Evolutionary conservation across 2,797 vertebrate genomes (phyloP).

Genomic region (Melopsittacus undulatus): DNA sequence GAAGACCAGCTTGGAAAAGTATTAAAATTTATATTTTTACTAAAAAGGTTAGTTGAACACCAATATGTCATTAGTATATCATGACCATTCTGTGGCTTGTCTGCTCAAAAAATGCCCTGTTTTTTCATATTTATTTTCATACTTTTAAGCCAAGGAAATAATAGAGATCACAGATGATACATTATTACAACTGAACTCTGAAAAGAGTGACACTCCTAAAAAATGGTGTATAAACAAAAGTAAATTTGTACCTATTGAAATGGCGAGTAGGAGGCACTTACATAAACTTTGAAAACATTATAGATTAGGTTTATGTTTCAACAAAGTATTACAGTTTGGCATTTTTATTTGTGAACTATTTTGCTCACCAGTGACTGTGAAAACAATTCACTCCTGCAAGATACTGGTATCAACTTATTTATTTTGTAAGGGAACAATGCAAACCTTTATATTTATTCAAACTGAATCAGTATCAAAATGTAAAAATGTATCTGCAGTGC

Average conservation of each 20-base stretch:
- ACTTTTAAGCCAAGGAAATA: neutral
- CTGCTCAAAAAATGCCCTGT: neutral
- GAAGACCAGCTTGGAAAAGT: neutral
- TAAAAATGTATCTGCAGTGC: neutral
- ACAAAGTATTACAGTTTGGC: neutral
- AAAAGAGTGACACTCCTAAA: neutral
- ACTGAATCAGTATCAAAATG: neutral
- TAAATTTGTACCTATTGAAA: neutral
- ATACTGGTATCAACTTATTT: neutral
- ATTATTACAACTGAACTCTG: neutral
- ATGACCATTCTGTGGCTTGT: neutral
- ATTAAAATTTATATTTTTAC: neutral
- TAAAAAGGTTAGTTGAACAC: neutral
- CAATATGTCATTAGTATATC: neutral
- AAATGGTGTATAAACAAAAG: neutral
- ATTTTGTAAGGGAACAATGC: neutral
- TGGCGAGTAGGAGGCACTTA: neutral
- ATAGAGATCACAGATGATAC: neutral
- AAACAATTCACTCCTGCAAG: neutral
- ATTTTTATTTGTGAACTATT: neutral
- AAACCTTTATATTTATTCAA: neutral
- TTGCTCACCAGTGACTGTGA: neutral
- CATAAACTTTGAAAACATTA: neutral
- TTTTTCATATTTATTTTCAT: neutral
- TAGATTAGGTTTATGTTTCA: neutral